Evolutionary conservation across 2,113 vertebrate genomes (phyloP).

Genomic region (Alethe castanea): DNA sequence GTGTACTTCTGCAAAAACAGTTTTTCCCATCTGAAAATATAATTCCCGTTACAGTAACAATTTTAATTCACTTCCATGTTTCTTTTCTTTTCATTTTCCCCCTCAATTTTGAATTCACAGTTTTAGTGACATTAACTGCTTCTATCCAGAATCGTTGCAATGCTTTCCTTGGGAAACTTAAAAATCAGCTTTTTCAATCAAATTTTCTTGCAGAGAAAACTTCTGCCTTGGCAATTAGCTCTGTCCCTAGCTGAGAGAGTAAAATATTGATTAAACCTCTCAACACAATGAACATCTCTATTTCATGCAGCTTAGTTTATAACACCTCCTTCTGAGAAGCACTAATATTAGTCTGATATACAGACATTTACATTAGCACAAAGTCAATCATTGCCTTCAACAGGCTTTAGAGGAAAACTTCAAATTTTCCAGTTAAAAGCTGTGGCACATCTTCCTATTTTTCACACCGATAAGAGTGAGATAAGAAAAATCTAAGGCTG

Average conservation of each 20-base stretch:
- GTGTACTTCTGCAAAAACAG: not conserved
- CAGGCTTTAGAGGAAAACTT: not conserved
- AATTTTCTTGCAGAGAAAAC: not conserved
- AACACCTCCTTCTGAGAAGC: not conserved
- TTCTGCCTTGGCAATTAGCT: not conserved
- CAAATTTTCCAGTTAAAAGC: not conserved
- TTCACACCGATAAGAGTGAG: not conserved
- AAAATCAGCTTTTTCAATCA: not conserved
- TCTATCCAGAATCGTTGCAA: not conserved
- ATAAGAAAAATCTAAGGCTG: not conserved
- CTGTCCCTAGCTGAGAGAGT: not conserved
- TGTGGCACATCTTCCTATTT: not conserved
- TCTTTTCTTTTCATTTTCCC: not conserved
- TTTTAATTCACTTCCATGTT: not conserved
- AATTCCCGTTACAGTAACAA: not conserved
- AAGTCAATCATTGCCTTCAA: not conserved
- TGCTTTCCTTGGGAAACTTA: not conserved
- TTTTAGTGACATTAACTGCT: not conserved
- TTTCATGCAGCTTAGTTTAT: not conserved
- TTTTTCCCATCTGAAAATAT: not conserved
- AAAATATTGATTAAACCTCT: not conserved
- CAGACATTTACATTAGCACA: not conserved
- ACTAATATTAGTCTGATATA: not conserved
- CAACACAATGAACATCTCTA: not conserved
- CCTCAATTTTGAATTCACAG: not conserved